Conservation (phyloP, 1,140 invertebrate species). For the Drosophila ogumai region DNA sequence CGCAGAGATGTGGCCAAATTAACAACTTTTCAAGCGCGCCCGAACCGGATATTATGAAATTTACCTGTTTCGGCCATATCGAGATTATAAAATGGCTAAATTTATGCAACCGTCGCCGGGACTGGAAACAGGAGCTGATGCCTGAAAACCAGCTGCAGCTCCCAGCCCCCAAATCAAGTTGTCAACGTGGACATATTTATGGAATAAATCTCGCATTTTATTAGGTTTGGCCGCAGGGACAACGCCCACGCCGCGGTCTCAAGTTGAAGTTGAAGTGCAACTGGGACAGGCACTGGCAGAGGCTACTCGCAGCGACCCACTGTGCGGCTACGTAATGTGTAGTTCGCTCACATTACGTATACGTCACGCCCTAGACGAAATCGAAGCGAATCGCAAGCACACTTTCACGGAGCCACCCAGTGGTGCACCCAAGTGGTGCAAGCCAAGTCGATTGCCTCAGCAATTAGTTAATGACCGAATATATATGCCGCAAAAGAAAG, state of each 20-base stretch:
- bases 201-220: constrained; percentile 18
- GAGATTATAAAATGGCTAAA: constrained; percentile 78
- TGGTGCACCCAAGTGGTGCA: constrained; percentile 33
- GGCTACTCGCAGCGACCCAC: constrained; percentile 24
- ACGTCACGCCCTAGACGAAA: constrained; percentile 35
- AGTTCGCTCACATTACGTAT: constrained; percentile 39
- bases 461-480: constrained; percentile 83
- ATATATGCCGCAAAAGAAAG: constrained; percentile 75
- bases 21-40: constrained; percentile 82
- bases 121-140: constrained; percentile 26
- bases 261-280: constrained; percentile 80
- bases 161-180: constrained; percentile 67
- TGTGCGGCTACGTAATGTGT: constrained; percentile 71
- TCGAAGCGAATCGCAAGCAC: constrained; percentile 36
- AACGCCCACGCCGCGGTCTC: constrained; percentile 49
- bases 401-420: constrained; percentile 57
- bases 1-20: constrained; percentile 61
- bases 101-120: constrained; percentile 70
- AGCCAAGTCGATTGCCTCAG: constrained; percentile 69
- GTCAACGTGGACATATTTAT: constrained; percentile 68
- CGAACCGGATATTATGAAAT: constrained; percentile 82
- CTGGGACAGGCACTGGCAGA: constrained; percentile 15
- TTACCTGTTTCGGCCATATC: constrained; percentile 75
- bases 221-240: constrained; percentile 60
- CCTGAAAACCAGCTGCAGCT: constrained; percentile 32